Conservation (phyloP, 2,888 invertebrate genomes). For the Alitta virens region DNA sequence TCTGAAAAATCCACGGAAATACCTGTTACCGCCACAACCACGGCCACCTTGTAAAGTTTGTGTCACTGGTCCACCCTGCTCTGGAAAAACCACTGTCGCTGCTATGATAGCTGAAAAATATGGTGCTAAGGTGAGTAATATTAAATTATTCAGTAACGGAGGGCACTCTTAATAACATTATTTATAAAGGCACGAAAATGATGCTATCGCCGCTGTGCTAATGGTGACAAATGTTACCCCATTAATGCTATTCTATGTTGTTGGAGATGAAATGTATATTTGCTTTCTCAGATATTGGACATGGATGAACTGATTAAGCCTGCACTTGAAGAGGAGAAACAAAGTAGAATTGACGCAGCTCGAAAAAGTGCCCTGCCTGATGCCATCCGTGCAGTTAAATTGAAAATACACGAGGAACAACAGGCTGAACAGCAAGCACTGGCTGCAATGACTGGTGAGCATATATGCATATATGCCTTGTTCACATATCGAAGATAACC, state of each 20-base stretch:
- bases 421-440: constrained; percentile 4
- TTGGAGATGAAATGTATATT: too few species aligned
- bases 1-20: constrained; percentile 55
- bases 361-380: constrained; percentile 42
- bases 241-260: too few species aligned
- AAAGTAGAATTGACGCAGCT: constrained; percentile 37
- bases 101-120: constrained; percentile 51
- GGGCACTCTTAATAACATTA: too few species aligned
- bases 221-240: too few species aligned
- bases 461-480: too few species aligned
- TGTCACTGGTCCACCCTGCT: constrained; percentile 48
- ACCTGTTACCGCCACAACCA: constrained; percentile 53
- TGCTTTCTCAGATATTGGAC: constrained; percentile 25
- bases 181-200: too few species aligned
- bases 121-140: constrained; percentile 44
- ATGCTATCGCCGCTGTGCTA: too few species aligned
- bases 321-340: constrained; percentile 42
- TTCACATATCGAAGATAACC: too few species aligned
- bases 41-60: constrained; percentile 53
- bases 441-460: constrained; percentile 12
- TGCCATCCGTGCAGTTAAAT: constrained; percentile 43
- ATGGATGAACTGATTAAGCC: constrained; percentile 48
- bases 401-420: constrained; percentile 43
- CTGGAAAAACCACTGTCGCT: constrained; percentile 53
- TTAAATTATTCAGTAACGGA: too few species aligned